Evolutionary conservation across 1,140 invertebrate species (phyloP).

Genomic region (Ooceraea biroi): DNA sequence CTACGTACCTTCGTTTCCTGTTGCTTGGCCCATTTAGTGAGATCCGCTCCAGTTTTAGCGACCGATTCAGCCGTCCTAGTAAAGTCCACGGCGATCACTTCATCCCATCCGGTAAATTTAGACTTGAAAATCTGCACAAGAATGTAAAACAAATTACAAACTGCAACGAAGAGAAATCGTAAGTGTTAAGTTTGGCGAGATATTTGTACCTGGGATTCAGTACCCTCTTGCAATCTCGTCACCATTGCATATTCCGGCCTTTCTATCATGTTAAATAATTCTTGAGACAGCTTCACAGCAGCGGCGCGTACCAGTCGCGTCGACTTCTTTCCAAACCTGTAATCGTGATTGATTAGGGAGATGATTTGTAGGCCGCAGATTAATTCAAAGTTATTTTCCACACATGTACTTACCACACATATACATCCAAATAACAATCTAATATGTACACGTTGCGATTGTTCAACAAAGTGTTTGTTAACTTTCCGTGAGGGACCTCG

Average conservation of each 20-base stretch:
- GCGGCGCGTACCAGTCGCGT: slow-evolving; percentile 98
- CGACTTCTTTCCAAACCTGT: slow-evolving; percentile 98
- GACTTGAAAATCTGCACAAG: slow-evolving; percentile 96
- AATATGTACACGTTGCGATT: slow-evolving; percentile 99
- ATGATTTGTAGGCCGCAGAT: not conserved
- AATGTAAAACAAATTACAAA: not conserved
- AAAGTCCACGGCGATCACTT: slow-evolving; percentile 99
- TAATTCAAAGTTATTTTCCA: slow-evolving; percentile 17
- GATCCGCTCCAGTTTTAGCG: slow-evolving; percentile 97
- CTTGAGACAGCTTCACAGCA: slow-evolving; percentile 97
- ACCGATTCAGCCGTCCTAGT: slow-evolving; percentile 99
- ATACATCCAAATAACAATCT: slow-evolving; percentile 98
- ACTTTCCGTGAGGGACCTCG: slow-evolving; percentile 92
- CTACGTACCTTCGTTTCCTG: slow-evolving; percentile 93
- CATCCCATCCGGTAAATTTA: slow-evolving; percentile 99
- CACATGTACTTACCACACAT: slow-evolving; percentile 97
- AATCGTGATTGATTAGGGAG: slow-evolving; percentile 5
- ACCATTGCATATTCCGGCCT: slow-evolving; percentile 96
- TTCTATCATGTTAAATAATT: slow-evolving; percentile 96
- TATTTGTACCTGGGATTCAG: slow-evolving; percentile 89
- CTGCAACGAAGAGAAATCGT: not conserved
- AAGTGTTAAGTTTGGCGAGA: not conserved
- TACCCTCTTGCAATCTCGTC: slow-evolving; percentile 95
- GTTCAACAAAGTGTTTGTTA: slow-evolving; percentile 92
- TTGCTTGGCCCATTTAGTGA: slow-evolving; percentile 96